Base-by-base conservation (phyloP, 2,113 vertebrate species). In the Himantopus leucocephalus region DNA sequence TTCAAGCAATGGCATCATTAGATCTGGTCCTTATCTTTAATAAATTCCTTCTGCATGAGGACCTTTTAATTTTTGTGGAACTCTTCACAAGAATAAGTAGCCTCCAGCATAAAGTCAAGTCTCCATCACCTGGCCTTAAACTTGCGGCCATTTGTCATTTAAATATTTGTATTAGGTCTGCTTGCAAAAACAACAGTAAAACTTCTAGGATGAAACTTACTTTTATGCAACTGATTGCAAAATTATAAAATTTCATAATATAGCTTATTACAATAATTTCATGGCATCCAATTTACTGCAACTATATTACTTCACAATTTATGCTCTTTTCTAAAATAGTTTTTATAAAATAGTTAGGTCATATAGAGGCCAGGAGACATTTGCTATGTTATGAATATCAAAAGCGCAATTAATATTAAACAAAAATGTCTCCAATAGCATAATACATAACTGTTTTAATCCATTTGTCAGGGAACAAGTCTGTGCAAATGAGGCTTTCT, bases 361-460 rank as follows among this genome's bases (percentile, higher is more conserved):
- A 80, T 73, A 35, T 45, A 79, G 83, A 96, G 30, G 27, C 88
- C 78, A 90, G 70, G 27, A 96, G 37, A 88, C 16, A 85, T 88
- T 94, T 91, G 26, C 18, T 96, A 39, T 70, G 37, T 64, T 67
- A 91, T 45, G 72, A 73, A 74, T 76, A 85, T 64, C 39, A 97
- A 94, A 96, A 94, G 72, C 14, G 7, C 62, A 95, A 94, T 71
- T 83, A 95, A 95, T 95, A 94, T 92, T 63, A 95, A 96, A 86
- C 43, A 88, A 94, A 95, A 86, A 71, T 90, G 13, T 41, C 85
- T 92, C 85, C 34, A 70, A 20, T 30, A 81, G 6, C 14, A 56
- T 67, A 83, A 92, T 67, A 80, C 8, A 15, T 68, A 59, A 85
- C 59, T 82, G 26, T 45, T 91, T 92, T 82, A 77, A 85, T 60